Percentiles rank a stretch among this genome's conserved stretches.
Conservation (phyloP, 2,797 vertebrate species). For the Chiroxiphia lanceolata region DNA sequence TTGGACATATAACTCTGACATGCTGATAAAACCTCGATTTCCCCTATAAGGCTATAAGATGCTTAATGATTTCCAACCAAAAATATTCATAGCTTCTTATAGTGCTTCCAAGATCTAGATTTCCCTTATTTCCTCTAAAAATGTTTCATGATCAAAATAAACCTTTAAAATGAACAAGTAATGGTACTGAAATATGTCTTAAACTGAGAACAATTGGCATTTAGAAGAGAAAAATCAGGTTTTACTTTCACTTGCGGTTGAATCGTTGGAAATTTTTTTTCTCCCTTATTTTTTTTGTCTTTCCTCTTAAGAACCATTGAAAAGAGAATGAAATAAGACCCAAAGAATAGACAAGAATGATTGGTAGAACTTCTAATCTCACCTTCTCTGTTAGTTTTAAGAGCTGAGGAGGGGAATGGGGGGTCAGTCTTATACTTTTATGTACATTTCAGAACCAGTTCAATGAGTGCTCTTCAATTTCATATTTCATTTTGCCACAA, state of each 20-base stretch:
- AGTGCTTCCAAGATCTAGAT: background rate
- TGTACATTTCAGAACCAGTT: background rate
- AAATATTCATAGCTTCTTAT: background rate
- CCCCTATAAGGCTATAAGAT: background rate
- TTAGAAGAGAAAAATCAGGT: background rate
- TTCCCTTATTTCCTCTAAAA: background rate
- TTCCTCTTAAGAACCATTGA: background rate
- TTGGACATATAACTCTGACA: background rate
- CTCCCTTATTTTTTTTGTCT: background rate
- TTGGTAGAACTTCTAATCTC: background rate
- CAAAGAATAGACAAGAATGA: background rate
- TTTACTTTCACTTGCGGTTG: background rate
- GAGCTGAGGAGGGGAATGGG: background rate
- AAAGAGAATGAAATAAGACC: background rate
- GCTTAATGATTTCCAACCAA: background rate
- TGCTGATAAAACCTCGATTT: background rate
- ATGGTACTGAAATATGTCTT: background rate
- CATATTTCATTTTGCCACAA: background rate
- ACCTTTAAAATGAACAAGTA: background rate
- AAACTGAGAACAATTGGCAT: background rate
- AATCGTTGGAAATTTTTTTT: background rate
- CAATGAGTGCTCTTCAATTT: background rate
- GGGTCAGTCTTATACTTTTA: background rate
- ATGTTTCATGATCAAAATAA: background rate
- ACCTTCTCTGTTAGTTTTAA: background rate